Percentiles rank a stretch among this genome's conserved stretches.
phyloP scores from a whole-genome alignment of 2,888 invertebrate species.

The Unio delphinus region DNA sequence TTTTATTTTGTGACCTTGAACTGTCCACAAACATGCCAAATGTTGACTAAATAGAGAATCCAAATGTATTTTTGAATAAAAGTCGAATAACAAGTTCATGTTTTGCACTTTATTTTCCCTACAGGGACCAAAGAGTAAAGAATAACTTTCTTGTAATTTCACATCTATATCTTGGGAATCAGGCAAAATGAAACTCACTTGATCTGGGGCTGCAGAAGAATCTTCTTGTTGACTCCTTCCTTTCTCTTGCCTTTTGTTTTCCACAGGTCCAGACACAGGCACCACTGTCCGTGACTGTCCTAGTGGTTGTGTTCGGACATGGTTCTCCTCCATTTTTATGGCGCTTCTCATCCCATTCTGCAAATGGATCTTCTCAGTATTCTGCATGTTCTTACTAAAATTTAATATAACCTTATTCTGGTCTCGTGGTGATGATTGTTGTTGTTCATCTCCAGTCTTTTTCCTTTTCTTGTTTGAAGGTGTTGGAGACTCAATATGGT shows the following conservation, averaged over 20 bases:
- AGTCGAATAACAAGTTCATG: too few species aligned
- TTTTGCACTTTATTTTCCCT: too few species aligned
- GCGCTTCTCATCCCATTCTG: constrained; percentile 11
- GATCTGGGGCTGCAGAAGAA: constrained; percentile 31
- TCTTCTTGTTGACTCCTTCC: constrained; percentile 22
- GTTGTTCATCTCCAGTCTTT: constrained; percentile 14
- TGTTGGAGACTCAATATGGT: too few species aligned
- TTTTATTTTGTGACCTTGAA: too few species aligned
- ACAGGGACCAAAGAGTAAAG: too few species aligned
- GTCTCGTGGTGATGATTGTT: constrained; percentile 14
- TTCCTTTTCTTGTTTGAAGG: too few species aligned
- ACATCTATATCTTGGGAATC: too few species aligned
- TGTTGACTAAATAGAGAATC: too few species aligned
- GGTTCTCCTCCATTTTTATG: constrained; percentile 19
- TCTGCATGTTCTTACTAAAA: constrained; percentile 4
- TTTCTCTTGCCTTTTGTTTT: constrained; percentile 17
- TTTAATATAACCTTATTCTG: constrained; percentile 14
- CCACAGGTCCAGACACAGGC: constrained; percentile 4
- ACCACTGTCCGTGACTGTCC: constrained; percentile 32
- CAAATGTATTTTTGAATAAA: too few species aligned
- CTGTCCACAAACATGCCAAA: too few species aligned
- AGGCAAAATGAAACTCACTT: constrained; percentile 15
- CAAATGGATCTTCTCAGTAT: constrained; percentile 3
- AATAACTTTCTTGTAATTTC: too few species aligned
- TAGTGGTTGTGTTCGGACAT: constrained; percentile 28